Base-by-base conservation (phyloP, 1,140 invertebrate species). In the Andrena cerasifolii region DNA sequence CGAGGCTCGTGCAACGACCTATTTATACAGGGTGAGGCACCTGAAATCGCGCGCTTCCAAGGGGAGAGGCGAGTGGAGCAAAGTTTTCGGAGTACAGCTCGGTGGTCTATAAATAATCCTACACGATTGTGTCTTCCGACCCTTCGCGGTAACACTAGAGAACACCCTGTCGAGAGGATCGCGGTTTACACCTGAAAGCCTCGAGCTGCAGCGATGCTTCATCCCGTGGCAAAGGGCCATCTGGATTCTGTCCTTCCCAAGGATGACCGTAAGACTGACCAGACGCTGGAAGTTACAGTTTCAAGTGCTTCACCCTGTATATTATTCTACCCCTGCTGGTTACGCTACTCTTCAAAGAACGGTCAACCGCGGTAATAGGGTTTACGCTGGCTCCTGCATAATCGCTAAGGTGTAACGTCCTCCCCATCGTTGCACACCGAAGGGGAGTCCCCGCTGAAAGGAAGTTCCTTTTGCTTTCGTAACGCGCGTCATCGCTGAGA, bases 361-460 rank as follows among this genome's bases (percentile, higher is more conserved):
- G 59, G 47, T 74, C 59, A 74, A 74, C 59, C 71, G 59, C 47
- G 47, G 65, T 74, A 74, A 74, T 74, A 33, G 59, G 21, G 36
- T 65, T 53, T 53, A 18, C 59, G 51, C 5, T 26, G 14, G 36
- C 4, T 10, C 4, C 36, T 6, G 33, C 59, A 54, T 54, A 65
- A 53, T 65, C 47, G 47, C 63, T n/a, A 40, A 73, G 33, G 71
- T 73, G 33, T 74, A 65, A 54, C 3, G 31, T 43, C 47, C 58
- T 43, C 47, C 16, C 21, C 28, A 72, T 47, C 53, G n/a, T n/a
- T 0, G 31, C 26, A 0, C 24, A 1, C 2, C 14, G 10, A 8
- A 59, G 31, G 31, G 56, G 40, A 49, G 14, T 59, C 14, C 21
- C n/a, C 14, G 7, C 2, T 47, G 53, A 21, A 51, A 36, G n/a